phyloP scores from a whole-genome alignment of 2,797 vertebrate species.

The Intellagama lesueurii region DNA sequence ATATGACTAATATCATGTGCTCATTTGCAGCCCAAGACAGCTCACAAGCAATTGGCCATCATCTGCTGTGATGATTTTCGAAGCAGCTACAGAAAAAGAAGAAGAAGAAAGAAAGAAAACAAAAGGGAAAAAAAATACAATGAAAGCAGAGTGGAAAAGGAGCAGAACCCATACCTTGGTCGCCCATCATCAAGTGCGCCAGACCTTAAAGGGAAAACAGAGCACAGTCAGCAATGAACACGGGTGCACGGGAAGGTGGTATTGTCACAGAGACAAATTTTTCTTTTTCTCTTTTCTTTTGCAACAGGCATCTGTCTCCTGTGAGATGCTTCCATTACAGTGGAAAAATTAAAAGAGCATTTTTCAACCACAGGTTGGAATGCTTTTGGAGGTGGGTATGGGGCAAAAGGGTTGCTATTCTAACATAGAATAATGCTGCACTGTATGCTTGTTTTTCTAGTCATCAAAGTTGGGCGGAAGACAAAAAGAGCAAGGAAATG shows the following conservation, averaged over 20 bases:
- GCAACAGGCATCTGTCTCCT: conserved; percentile 89
- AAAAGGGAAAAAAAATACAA: conserved; percentile 73
- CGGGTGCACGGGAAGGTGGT: conserved; percentile 92
- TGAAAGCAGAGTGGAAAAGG: conserved; percentile 92
- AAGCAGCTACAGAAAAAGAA: conserved; percentile 80
- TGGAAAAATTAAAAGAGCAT: conserved; percentile 85
- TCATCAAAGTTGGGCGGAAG: conserved; percentile 51
- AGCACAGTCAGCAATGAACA: conserved; percentile 99
- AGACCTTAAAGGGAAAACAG: conserved; percentile 99
- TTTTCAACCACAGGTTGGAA: conserved; percentile 87
- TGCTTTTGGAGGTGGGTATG: conserved; percentile 76
- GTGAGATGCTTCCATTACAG: conserved; percentile 86
- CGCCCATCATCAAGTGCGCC: conserved; percentile 99
- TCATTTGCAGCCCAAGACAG: conserved; percentile 83
- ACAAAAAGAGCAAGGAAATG: conserved; percentile 61
- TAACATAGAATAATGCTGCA: conserved; percentile 72
- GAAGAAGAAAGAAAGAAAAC: conserved; percentile 80
- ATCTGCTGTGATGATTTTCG: conserved; percentile 84
- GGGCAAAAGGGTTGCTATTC: conserved; percentile 73
- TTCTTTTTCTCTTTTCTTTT: conserved; percentile 66
- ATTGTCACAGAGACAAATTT: conserved; percentile 84
- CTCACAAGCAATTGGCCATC: conserved; percentile 82
- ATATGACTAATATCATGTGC: conserved; percentile 81
- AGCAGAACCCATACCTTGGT: conserved; percentile 99
- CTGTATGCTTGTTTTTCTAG: conserved; percentile 57